Percentiles rank a stretch among this genome's conserved stretches.
Evolutionary conservation across 2,113 vertebrate genomes (phyloP).

Genomic region (Neodontobutis hainanensis): DNA sequence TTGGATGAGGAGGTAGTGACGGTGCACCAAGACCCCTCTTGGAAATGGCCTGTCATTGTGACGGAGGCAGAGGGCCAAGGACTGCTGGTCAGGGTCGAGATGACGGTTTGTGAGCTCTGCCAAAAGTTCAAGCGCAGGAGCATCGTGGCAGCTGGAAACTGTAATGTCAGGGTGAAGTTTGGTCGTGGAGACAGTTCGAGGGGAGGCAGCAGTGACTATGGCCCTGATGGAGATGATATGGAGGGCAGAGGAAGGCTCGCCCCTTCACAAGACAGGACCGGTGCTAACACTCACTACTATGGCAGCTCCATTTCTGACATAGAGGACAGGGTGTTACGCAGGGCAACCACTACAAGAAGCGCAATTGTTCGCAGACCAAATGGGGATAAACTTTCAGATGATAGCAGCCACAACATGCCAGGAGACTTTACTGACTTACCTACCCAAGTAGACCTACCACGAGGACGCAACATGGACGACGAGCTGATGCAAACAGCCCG

Average conservation of each 20-base stretch:
- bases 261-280: slow-evolving; percentile 77
- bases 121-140: slow-evolving; percentile 94
- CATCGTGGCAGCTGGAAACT: slow-evolving; percentile 85
- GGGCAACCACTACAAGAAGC: slow-evolving; percentile 80
- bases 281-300: slow-evolving; percentile 78
- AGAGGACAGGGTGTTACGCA: slow-evolving; percentile 79
- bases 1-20: slow-evolving; percentile 86
- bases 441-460: slow-evolving; percentile 86
- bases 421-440: slow-evolving; percentile 92
- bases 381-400: slow-evolving; percentile 77
- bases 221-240: slow-evolving; percentile 77
- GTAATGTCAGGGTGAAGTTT: slow-evolving; percentile 87
- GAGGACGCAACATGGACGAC: slow-evolving; percentile 72
- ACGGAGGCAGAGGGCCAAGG: slow-evolving; percentile 93
- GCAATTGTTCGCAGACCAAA: slow-evolving; percentile 75
- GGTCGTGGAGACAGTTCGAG: slow-evolving; percentile 79
- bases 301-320: slow-evolving; percentile 81
- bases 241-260: slow-evolving; percentile 84
- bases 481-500: slow-evolving; percentile 81
- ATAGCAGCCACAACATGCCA: slow-evolving; percentile 82
- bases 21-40: slow-evolving; percentile 69
- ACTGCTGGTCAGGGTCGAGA: slow-evolving; percentile 86
- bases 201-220: slow-evolving; percentile 63
- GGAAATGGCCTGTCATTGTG: slow-evolving; percentile 83
- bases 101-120: slow-evolving; percentile 90